Conservation (phyloP, 1,140 invertebrate species). For the Cydia pomonella region DNA sequence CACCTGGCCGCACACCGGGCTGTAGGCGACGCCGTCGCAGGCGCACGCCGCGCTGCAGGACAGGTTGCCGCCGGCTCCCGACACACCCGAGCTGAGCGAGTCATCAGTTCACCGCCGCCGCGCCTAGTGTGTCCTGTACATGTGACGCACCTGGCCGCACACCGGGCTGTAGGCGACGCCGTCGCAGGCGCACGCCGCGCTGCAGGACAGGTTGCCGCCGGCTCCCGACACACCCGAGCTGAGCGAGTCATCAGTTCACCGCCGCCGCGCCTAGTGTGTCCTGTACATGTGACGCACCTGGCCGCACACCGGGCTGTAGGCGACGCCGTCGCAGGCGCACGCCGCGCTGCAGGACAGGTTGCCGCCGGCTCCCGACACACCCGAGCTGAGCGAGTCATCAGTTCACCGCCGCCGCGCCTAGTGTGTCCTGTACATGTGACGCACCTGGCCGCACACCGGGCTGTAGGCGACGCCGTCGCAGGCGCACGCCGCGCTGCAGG, state of each 20-base stretch:
- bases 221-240: constrained; percentile 65
- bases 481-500: constrained; percentile 84
- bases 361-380: constrained; percentile 67
- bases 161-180: constrained; percentile 89
- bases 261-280: too few relatives aligned
- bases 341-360: constrained; percentile 83
- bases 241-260: too few relatives aligned
- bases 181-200: constrained; percentile 86
- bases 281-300: constrained; percentile 54
- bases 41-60: constrained; percentile 85
- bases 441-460: constrained; percentile 88
- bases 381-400: constrained; percentile 51
- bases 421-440: too few relatives aligned
- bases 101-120: too few relatives aligned
- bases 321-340: constrained; percentile 87
- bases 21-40: constrained; percentile 89
- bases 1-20: constrained; percentile 89
- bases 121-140: too few relatives aligned
- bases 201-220: constrained; percentile 82
- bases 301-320: constrained; percentile 92
- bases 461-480: constrained; percentile 89
- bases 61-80: constrained; percentile 79
- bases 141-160: constrained; percentile 83
- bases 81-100: constrained; percentile 45
- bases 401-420: too few relatives aligned